Evolutionary conservation across 2,888 invertebrate species (phyloP).

Genomic region (Thereva unica): DNA sequence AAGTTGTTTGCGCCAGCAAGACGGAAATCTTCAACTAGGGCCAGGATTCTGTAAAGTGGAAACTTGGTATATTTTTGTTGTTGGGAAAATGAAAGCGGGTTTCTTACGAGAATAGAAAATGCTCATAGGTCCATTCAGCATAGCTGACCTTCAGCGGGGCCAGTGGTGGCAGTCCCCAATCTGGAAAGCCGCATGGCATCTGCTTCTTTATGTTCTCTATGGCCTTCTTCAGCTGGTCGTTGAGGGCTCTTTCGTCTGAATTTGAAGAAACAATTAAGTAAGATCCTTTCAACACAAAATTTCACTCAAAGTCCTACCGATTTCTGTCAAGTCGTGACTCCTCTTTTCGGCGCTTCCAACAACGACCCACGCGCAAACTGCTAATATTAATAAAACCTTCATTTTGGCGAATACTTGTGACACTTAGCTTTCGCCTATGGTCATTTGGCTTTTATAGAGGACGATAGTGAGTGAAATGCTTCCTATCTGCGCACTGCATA

Average conservation of each 20-base stretch:
- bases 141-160: conserved; percentile 45
- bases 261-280: too few species aligned
- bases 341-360: too few species aligned
- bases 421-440: too few species aligned
- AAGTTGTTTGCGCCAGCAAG: conserved; percentile 50
- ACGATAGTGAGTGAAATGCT: too few species aligned
- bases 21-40: conserved; percentile 48
- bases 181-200: conserved; percentile 53
- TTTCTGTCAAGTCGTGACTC: too few species aligned
- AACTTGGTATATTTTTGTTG: neutral
- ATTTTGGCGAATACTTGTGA: too few species aligned
- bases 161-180: conserved; percentile 48
- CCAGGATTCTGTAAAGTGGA: conserved; percentile 45
- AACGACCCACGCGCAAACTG: too few species aligned
- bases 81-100: neutral
- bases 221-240: conserved; percentile 50
- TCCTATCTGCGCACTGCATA: too few species aligned
- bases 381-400: too few species aligned
- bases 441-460: too few species aligned
- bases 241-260: conserved; percentile 41
- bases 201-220: conserved; percentile 47
- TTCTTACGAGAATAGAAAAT: conserved; percentile 14
- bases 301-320: too few species aligned
- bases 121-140: conserved; percentile 26
- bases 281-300: too few species aligned